A percentile compares a stretch with the other conserved stretches of the same genome.
phyloP scores from a whole-genome alignment of 2,888 invertebrate genomes.

The Muscina levida region DNA sequence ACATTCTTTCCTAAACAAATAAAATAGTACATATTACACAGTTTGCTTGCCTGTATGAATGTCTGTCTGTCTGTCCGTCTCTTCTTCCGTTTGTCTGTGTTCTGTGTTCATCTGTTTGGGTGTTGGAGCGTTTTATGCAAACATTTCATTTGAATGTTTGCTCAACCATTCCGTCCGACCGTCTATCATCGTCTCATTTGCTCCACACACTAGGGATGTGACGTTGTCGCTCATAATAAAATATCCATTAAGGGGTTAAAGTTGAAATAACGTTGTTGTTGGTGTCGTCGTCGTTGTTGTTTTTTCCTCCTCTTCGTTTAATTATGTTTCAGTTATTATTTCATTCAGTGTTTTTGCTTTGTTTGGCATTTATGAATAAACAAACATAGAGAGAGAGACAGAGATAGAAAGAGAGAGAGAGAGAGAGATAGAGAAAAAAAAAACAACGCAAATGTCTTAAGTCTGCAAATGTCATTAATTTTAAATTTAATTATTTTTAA shows the following conservation, averaged over 20 bases:
- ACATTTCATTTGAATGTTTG: conserved; percentile 11
- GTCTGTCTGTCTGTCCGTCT: conserved; percentile 19
- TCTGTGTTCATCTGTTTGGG: conserved; percentile 9
- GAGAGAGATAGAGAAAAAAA: too few relatives aligned
- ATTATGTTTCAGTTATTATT: too few relatives aligned
- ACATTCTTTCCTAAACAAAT: conserved; percentile 44
- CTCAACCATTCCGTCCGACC: neutral
- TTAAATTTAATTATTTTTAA: conserved; percentile 35
- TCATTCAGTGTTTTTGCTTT: too few relatives aligned
- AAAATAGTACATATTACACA: conserved; percentile 27
- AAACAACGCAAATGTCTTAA: conserved; percentile 15
- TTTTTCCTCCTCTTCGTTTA: too few relatives aligned
- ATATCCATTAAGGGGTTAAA: conserved; percentile 58
- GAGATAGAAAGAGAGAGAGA: too few relatives aligned
- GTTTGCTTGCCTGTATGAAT: neutral
- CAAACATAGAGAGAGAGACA: too few relatives aligned
- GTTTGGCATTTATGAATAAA: too few relatives aligned
- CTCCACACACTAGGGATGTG: conserved; percentile 29
- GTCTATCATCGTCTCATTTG: conserved; percentile 25
- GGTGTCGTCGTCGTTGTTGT: too few relatives aligned
- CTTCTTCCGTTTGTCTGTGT: neutral
- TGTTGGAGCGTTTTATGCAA: conserved; percentile 28
- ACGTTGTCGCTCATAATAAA: conserved; percentile 37
- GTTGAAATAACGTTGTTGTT: conserved; percentile 53
- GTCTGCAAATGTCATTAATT: conserved; percentile 18